phyloP scores from a whole-genome alignment of 1,140 invertebrate species.

The Drosophila aff. region DNA sequence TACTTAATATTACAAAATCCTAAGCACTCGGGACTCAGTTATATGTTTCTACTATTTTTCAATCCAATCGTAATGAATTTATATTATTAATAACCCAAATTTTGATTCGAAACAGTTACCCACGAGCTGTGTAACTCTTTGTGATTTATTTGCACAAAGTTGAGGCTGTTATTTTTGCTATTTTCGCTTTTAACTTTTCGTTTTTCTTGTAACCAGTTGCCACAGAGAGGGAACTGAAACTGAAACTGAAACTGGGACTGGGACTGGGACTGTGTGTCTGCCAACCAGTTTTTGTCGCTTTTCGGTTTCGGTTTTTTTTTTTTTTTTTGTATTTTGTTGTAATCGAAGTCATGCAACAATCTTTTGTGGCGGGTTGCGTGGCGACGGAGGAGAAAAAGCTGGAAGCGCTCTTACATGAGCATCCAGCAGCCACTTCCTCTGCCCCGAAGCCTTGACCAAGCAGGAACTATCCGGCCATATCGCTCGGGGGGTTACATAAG shows the following conservation, averaged over 20 bases:
- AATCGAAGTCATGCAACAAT: constrained; percentile 34
- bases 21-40: neutral
- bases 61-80: neutral
- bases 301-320: neutral
- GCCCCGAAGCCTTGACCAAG: constrained; percentile 33
- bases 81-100: neutral
- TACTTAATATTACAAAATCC: accelerated
- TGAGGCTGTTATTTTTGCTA: constrained; percentile 38
- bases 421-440: constrained; percentile 16
- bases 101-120: neutral
- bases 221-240: constrained; percentile 20
- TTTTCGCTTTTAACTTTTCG: constrained; percentile 22
- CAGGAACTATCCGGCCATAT: constrained; percentile 23
- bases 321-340: constrained; percentile 1
- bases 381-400: constrained; percentile 24
- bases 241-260: constrained; percentile 2
- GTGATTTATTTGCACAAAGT: constrained; percentile 52
- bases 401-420: constrained; percentile 38
- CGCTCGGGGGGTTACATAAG: constrained; percentile 28
- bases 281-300: constrained; percentile 42
- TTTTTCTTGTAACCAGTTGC: constrained; percentile 55
- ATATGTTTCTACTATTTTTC: too few species aligned
- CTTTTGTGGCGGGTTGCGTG: constrained; percentile 30
- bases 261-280: constrained; percentile 24
- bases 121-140: neutral